Evolutionary conservation across 2,888 invertebrate species (phyloP), one percentile per base, ranked within the genome.

Genomic region (Caenorhabditis sinica): DNA sequence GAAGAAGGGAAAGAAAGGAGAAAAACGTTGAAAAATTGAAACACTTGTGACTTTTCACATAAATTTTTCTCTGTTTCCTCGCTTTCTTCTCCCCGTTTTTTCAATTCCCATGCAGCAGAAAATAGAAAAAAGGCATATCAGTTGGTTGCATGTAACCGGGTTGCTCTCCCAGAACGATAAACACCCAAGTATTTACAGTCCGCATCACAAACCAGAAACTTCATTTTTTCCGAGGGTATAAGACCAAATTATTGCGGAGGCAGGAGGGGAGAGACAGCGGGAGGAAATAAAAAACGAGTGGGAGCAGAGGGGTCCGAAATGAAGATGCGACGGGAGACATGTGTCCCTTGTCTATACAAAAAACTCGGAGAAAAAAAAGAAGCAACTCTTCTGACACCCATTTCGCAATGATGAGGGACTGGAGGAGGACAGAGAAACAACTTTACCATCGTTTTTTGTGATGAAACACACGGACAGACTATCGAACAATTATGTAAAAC

Each of bases 241-340:
- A 30, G 45, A 17, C 6, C 28, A 65, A 25, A 69, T 69, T 30
- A 30, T 45, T 33, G 28, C 13, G 6, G 23, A 33, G 58, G n/a
- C 23, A 30, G 20, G 28, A 30, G 45, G 15, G 15, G 11, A 28
- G 51, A 65, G 51, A 74, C 30, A 43, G 40, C 13, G 49, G 43
- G 76, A 53, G 63, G 23, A 53, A 49, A 20, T 36, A 58, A 63
- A 63, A 65, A 72, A 79, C 25, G 43, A 40, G 58, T 49, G 45
- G 56, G 76, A 68, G 76, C 56, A 49, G 25, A 23, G 36, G 30
- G 63, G 65, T 61, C 79, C 71, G 65, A 65, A 79, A 71, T 72
- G 65, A 80, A 72, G 72, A 72, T 65, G 72, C 71, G 72, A 79
- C 56, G 56, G 72, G 63, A 76, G 76, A 72, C 72, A 80, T 80